A percentile compares a stretch with the other conserved stretches of the same genome.
These are phyloP conservation scores for Haemorhous mexicanus DNA, from an alignment of 2,113 vertebrate genomes.

Conservation along the genomic window DNA sequence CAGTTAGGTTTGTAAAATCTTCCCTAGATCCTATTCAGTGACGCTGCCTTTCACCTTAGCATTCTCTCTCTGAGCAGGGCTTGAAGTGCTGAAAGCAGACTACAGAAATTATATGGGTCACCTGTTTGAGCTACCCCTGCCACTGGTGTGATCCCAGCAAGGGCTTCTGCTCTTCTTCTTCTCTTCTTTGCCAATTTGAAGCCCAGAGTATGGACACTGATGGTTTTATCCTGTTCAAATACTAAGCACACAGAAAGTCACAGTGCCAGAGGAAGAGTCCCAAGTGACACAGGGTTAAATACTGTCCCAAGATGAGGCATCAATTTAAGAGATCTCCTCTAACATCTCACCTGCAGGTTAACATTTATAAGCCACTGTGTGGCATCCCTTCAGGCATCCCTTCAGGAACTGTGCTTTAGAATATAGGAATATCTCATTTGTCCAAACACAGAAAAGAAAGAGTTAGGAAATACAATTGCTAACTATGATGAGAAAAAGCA, in stretches of 20 bases:
- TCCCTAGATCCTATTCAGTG: neutral
- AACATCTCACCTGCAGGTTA: neutral
- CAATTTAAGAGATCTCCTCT: neutral
- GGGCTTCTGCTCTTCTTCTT: neutral
- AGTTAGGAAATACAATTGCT: neutral
- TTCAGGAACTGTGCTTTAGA: neutral
- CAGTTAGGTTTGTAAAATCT: neutral
- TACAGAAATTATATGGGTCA: neutral
- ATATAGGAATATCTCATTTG: neutral
- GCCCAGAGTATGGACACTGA: neutral
- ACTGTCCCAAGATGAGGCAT: neutral
- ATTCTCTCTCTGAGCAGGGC: neutral
- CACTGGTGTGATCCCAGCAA: neutral
- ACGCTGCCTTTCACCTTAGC: fast-evolving
- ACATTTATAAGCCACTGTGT: neutral
- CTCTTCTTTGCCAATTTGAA: neutral
- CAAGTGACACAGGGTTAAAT: neutral
- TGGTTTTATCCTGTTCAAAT: neutral
- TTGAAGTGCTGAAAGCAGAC: neutral
- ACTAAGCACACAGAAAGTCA: neutral
- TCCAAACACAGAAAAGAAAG: neutral
- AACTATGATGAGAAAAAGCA: neutral
- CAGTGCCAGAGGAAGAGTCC: neutral
- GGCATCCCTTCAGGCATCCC: neutral
- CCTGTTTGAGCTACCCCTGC: neutral